These are phyloP conservation scores for Mongoloraphidia duomilia DNA, from an alignment of 2,888 invertebrate species.

Conservation along the genomic window DNA sequence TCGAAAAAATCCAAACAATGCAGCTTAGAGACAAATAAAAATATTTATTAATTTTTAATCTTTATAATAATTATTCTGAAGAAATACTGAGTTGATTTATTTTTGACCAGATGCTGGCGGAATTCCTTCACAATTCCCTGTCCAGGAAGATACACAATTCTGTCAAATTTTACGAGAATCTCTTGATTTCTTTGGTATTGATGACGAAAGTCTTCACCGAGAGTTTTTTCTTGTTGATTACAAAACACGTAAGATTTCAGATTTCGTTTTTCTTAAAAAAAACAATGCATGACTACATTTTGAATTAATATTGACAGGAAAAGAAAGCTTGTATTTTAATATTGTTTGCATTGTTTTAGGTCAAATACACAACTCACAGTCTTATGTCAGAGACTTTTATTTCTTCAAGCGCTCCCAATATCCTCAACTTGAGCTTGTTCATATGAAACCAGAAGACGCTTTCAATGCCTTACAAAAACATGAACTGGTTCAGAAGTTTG, in stretches of 20 bases:
- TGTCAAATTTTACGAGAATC: slow-evolving; percentile 89
- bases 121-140: slow-evolving; percentile 96
- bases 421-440: slow-evolving; percentile 86
- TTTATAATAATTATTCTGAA: no score
- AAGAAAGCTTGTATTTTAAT: no score
- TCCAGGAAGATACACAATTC: slow-evolving; percentile 96
- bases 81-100: no score
- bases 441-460: slow-evolving; percentile 86
- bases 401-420: slow-evolving; percentile 87
- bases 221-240: slow-evolving; percentile 95
- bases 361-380: slow-evolving; percentile 89
- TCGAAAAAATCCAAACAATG: no score
- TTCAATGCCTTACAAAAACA: slow-evolving; percentile 79
- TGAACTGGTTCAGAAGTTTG: slow-evolving; percentile 84
- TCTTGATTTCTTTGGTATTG: slow-evolving; percentile 92
- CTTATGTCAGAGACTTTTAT: slow-evolving; percentile 84
- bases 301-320: no score
- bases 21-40: no score
- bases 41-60: no score
- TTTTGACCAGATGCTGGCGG: slow-evolving; percentile 64
- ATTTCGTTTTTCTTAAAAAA: no score
- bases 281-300: no score
- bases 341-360: slow-evolving; percentile 37
- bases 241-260: slow-evolving; percentile 72
- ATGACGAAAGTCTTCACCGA: slow-evolving; percentile 63